Evolutionary conservation across 2,113 vertebrate species (phyloP), one percentile per base, ranked within the genome.

Genomic region (Stigmatopora nigra): DNA sequence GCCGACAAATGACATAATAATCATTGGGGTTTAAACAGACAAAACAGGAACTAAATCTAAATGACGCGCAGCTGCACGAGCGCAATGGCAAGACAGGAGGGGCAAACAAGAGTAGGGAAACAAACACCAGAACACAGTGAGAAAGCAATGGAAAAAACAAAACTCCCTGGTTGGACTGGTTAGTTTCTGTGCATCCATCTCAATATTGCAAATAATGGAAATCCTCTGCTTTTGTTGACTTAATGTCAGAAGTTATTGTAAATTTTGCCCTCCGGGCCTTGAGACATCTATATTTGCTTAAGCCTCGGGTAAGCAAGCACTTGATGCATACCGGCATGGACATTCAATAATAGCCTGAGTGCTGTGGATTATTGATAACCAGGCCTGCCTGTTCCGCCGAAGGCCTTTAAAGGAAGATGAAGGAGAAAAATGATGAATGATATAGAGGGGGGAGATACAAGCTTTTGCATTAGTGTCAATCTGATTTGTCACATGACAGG

Each of bases 251-350:
- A 3, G 53, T 66, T 31, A 62, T 62, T 55, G 63, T 71, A 67
- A 71, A 71, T 57, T 76, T 61, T 60, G 35, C 61, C 65, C 55
- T n/a, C 7, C 7, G 49, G 48, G 66, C 58, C 8, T 41, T 16
- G 5, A 69, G 63, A 72, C 59, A 12, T 75, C 77, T 81, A 63
- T 73, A 73, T 84, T 73, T 77, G 71, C 73, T 75, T 68, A 61
- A 60, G 77, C 78, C 77, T 66, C 22, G 5, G 81, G 75, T 49
- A 63, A 71, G 58, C n/a, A 12, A 5, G 17, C 55, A 62, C 64
- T 73, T 73, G 80, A 86, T 79, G 70, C 64, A 51, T 82, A 86
- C 81, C 55, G 82, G 77, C 61, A 77, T 72, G 41, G 78, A 73
- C 69, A 58, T 69, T 86, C 82, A 49, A 82, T 82, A 82, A 78